Evolutionary conservation across 2,797 vertebrate genomes (phyloP), one percentile per base, ranked within the genome.

Genomic region (Rhynchonycteris naso): DNA sequence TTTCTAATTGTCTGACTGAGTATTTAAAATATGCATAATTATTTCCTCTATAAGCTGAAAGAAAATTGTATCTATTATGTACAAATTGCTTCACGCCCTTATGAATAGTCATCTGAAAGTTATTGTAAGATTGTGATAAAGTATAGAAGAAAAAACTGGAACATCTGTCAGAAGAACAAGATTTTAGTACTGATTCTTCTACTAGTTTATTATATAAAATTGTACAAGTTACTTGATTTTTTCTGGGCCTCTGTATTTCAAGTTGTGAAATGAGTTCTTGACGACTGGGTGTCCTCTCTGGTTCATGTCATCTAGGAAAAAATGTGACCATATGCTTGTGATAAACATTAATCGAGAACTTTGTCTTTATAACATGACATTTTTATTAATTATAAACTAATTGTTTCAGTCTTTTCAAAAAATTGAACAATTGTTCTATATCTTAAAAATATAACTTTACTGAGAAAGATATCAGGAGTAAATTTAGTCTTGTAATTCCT

Each of bases 21-120:
- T 93, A 56, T 92, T 96, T 92, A 74, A 91, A 90, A 61, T 87
- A 84, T 66, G 26, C 52, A 28, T 28, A 89, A 61, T 79, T 82
- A 88, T 91, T 75, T 95, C 24, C 43, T 71, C 35, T 84, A 63
- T 91, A 83, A 59, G 54, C 56, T 93, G 72, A 93, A 90, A 84
- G 50, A 79, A 89, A 87, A 94, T 76, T 71, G 3, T 74, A 71
- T 93, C 28, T 94, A 61, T 89, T 92, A 80, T 81, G 18, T 84
- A 93, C 81, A 90, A 85, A 58, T 50, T 10, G 35, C 13, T 81
- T 78, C n/a, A 22, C 52, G 1, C 85, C 79, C 84, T 96, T 78
- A 80, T 89, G 47, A 87, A 89, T 52, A 89, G 59, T 80, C 89
- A 83, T 88, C 59, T 87, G 72, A 69, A 82, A 83, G 26, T 78